Base-by-base conservation (phyloP, 2,888 invertebrate species). In the Mamestra brassicae region DNA sequence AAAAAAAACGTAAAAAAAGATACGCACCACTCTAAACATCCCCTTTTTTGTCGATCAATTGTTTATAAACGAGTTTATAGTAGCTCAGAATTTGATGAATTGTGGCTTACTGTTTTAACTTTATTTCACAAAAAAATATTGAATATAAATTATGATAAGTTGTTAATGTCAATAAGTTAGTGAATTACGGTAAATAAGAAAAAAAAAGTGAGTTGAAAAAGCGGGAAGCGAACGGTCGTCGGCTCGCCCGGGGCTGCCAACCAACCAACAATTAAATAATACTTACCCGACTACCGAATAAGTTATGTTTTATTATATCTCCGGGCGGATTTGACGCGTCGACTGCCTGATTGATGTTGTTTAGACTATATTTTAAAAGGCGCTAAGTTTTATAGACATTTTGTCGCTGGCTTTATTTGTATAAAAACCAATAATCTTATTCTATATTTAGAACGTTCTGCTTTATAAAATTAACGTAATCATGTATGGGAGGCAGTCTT, bases 241-340 rank as follows among this genome's bases (percentile, higher is more conserved):
- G 75, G 71, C 84, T 89, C 80, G 93, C 94, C 94, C 86, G 90
- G 84, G 93, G 95, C 95, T 88, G 87, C 83, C 90, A 90, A 91
- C 93, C 92, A 90, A 92, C 94, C 92, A 93, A 94, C 94, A 95
- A 96, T 96, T 96, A 96, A 95, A 96, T 95, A 94, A 94, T 93
- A 93, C 95, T 96, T 95, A 95, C 90, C 85, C 86, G 92, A 94
- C 96, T 96, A 96, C 96, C 92, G 96, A 92, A 95, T 94, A 94
- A 94, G 90, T 93, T 92, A 89, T 92, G 91, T 94, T 93, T 94
- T 94, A 94, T 93, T 91, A 93, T 94, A 92, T 92, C 96, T 93
- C 89, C 92, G 87, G 96, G 96, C 95, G 91, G 85, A 90, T 95
- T 94, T 94, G 91, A 94, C 94, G 93, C 95, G 92, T 90, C 90